A percentile compares a stretch with the other conserved stretches of the same genome.
These are phyloP conservation scores for Hippasteria phrygiana DNA, from an alignment of 53 echinoderm and acorn worm species.

Conservation along the genomic window DNA sequence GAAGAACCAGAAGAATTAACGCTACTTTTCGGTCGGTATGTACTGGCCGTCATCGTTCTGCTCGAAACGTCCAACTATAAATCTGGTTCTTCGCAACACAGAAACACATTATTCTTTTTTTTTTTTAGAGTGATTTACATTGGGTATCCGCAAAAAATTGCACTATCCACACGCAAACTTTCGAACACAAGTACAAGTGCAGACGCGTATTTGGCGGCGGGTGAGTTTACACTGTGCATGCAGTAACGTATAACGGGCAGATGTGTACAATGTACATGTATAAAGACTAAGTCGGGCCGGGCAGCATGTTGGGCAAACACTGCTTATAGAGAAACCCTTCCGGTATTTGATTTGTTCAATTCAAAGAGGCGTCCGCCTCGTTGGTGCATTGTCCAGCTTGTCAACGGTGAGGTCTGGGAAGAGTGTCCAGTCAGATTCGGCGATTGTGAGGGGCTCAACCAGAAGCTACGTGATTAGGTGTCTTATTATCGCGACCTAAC, in stretches of 20 bases:
- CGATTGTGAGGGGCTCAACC: constrained; percentile 16
- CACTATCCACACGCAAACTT: too few relatives aligned
- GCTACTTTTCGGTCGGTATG: too few relatives aligned
- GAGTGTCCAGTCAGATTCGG: constrained; percentile 14
- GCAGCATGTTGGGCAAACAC: constrained; percentile 46
- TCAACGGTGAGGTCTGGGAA: neutral
- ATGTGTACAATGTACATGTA: neutral
- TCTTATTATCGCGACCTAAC: constrained; percentile 1
- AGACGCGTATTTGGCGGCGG: neutral
- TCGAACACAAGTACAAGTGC: too few relatives aligned
- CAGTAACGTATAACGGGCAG: neutral
- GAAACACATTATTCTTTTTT: too few relatives aligned
- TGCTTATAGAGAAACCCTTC: constrained; percentile 27
- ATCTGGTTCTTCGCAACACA: too few relatives aligned
- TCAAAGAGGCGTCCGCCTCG: constrained; percentile 25
- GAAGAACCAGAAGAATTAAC: too few relatives aligned
- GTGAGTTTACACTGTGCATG: neutral
- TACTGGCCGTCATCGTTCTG: too few relatives aligned
- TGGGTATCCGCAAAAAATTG: too few relatives aligned
- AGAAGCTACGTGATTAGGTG: constrained; percentile 1
- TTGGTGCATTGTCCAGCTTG: constrained; percentile 1
- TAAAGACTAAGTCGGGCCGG: neutral
- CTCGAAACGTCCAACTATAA: too few relatives aligned
- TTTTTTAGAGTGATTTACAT: too few relatives aligned
- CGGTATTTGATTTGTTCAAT: constrained; percentile 48